Conservation (phyloP, 1,140 invertebrate genomes). For the Yoshiicerus persimilis region DNA sequence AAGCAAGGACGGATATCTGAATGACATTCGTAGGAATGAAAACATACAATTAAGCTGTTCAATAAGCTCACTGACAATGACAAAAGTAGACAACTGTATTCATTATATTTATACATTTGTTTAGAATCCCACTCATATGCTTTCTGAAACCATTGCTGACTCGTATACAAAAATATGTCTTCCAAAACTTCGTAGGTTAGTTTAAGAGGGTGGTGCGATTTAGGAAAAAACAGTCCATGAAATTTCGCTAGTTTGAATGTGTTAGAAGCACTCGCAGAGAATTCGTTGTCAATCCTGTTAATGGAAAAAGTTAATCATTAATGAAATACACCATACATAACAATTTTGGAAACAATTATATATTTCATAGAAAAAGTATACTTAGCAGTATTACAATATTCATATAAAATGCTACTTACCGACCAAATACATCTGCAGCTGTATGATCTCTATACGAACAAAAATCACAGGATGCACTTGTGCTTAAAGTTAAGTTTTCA, state of each 20-base stretch:
- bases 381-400: no score
- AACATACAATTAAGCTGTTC: no score
- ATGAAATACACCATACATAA: no score
- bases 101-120: slow-evolving; percentile 42
- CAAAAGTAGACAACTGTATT: no score
- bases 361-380: no score
- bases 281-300: slow-evolving; percentile 51
- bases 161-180: slow-evolving; percentile 53
- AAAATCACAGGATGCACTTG: slow-evolving; percentile 52
- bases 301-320: not conserved
- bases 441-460: slow-evolving; percentile 54
- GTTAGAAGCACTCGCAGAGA: slow-evolving; percentile 56
- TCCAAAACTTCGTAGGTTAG: slow-evolving; percentile 53
- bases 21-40: slow-evolving; percentile 44
- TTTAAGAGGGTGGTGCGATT: slow-evolving; percentile 56
- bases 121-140: slow-evolving; percentile 36
- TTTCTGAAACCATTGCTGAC: slow-evolving; percentile 53
- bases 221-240: slow-evolving; percentile 56
- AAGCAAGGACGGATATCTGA: slow-evolving; percentile 54
- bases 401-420: slow-evolving; percentile 45
- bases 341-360: no score
- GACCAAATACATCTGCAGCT: slow-evolving; percentile 54
- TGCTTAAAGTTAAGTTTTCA: slow-evolving; percentile 47
- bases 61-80: not conserved
- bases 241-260: slow-evolving; percentile 58